Percentiles rank a stretch among this genome's conserved stretches.
Conservation (phyloP, 1,140 invertebrate genomes). For the Gyrodactylus bullatarudis region DNA sequence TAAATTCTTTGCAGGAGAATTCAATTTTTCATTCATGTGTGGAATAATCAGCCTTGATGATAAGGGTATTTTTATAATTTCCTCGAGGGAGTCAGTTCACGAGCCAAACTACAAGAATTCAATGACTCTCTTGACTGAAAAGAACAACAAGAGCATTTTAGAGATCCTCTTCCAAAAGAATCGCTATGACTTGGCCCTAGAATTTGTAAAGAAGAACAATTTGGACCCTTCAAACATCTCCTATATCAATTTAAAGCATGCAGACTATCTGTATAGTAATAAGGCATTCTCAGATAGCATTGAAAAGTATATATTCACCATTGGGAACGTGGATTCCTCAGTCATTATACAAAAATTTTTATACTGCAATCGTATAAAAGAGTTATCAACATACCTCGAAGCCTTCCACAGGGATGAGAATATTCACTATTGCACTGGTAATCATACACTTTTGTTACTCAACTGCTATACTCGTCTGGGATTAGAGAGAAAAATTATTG, state of each 20-base stretch:
- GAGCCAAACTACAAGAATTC: neutral
- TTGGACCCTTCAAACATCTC: neutral
- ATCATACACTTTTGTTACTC: neutral
- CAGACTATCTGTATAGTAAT: neutral
- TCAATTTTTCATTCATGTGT: neutral
- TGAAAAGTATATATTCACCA: neutral
- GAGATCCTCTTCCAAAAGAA: neutral
- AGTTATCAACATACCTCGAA: neutral
- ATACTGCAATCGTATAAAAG: neutral
- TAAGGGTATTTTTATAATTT: neutral
- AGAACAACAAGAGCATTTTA: neutral
- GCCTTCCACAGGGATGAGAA: neutral
- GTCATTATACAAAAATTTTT: neutral
- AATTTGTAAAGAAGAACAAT: neutral
- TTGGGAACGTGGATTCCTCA: neutral
- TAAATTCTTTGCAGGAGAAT: neutral
- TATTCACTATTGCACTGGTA: neutral
- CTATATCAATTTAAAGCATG: neutral
- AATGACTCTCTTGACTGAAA: neutral
- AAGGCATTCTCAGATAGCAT: neutral
- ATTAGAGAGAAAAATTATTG: neutral
- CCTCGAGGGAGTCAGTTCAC: neutral
- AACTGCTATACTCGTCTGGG: neutral
- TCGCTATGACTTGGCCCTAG: neutral
- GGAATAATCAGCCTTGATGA: neutral